Evolutionary conservation across 2,113 vertebrate genomes (phyloP).

Genomic region (Salvelinus namaycush): DNA sequence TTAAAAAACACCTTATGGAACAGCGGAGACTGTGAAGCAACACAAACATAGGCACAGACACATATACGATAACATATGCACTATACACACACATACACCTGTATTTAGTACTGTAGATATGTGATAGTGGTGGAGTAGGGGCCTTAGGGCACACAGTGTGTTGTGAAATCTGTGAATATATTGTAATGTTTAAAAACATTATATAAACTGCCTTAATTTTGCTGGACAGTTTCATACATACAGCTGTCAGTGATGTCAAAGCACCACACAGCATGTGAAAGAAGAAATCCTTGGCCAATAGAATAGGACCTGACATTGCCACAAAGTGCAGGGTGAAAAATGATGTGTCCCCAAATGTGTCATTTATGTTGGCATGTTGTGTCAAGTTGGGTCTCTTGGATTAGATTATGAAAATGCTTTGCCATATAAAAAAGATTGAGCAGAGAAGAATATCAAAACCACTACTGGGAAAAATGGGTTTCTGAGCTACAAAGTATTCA

Average conservation of each 20-base stretch:
- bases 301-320: background rate
- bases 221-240: background rate
- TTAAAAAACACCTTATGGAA: too few relatives aligned
- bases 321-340: background rate
- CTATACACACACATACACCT: too few relatives aligned
- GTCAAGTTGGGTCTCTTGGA: constrained; percentile 7
- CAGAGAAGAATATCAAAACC: constrained; percentile 1
- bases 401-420: constrained; percentile 12
- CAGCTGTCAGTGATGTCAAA: too few relatives aligned
- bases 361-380: constrained; percentile 3
- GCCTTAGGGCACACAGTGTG: too few relatives aligned
- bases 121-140: too few relatives aligned
- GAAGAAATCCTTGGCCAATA: background rate
- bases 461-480: constrained; percentile 6
- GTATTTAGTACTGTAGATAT: too few relatives aligned
- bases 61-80: too few relatives aligned
- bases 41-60: too few relatives aligned
- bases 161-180: too few relatives aligned
- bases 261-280: background rate
- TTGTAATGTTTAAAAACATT: too few relatives aligned
- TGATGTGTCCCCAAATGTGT: background rate
- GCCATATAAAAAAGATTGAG: constrained; percentile 7
- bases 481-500: background rate
- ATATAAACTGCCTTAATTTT: too few relatives aligned
- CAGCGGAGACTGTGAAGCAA: too few relatives aligned